Percentiles rank a stretch among this genome's conserved stretches.
These are phyloP conservation scores for Drepana falcataria DNA, from an alignment of 2,888 invertebrate species.

Conservation along the genomic window DNA sequence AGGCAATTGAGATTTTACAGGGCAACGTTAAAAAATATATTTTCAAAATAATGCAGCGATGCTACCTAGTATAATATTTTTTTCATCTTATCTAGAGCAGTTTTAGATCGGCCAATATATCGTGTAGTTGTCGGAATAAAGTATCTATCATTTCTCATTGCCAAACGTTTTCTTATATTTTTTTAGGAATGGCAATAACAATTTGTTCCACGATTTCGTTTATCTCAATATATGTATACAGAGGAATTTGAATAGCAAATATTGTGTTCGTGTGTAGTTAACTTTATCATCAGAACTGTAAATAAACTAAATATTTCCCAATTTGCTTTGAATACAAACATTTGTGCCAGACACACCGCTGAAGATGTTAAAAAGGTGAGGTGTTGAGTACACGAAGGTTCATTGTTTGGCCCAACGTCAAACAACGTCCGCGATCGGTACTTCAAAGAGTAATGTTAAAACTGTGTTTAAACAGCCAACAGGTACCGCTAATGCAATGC, in stretches of 20 bases:
- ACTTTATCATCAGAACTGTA: conserved; percentile 34
- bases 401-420: conserved; percentile 61
- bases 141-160: too few species aligned
- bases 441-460: conserved; percentile 53
- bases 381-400: conserved; percentile 59
- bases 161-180: too few species aligned
- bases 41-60: too few species aligned
- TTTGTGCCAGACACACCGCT: conserved; percentile 41
- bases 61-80: too few species aligned
- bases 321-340: conserved; percentile 46
- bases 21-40: neutral
- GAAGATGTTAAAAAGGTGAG: conserved; percentile 62
- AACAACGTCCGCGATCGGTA: conserved; percentile 56
- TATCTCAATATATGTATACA: too few species aligned
- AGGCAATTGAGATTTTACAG: neutral
- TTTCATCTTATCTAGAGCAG: too few species aligned
- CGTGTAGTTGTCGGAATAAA: too few species aligned
- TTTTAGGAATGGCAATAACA: too few species aligned
- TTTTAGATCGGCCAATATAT: too few species aligned
- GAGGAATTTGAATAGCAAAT: conserved; percentile 3
- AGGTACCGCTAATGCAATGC: conserved; percentile 58
- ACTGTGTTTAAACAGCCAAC: conserved; percentile 42
- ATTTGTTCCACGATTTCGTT: too few species aligned
- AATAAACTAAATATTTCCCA: conserved; percentile 44
- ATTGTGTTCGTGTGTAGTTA: conserved; percentile 15